Evolutionary conservation across 2,888 invertebrate species (phyloP), one percentile per base, ranked within the genome.

Genomic region (Anthrax anthrax): DNA sequence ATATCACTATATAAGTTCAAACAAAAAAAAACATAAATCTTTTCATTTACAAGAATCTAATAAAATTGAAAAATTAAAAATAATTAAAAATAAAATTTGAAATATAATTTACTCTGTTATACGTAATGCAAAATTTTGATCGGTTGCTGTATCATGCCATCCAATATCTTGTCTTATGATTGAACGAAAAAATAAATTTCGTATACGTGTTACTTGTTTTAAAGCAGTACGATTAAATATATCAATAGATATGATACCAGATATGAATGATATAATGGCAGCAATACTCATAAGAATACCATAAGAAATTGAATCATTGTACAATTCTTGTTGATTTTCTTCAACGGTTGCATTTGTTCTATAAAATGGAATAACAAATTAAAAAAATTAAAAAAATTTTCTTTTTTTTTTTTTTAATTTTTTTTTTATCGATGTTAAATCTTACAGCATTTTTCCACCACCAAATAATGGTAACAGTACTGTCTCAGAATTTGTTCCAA

Each of bases 121-220:
- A 63, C 78, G 77, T 44, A 81, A 78, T 5, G 82, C 80, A 58
- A 84, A 83, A 57, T 82, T 83, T 63, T 80, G 79, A 12, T 77
- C 74, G 6, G 77, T 77, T 53, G 80, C 77, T 39, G 77, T 69
- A 59, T 84, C 84, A 58, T 81, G 83, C 84, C 84, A 84, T 18
- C 77, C 65, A 57, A 84, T 79, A 51, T 84, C 83, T 65, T 84
- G 83, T 10, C 80, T 70, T 34, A 84, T 72, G 1, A 82, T 77
- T 1, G 81, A 69, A 52, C 72, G 65, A 8, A 84, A 70, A 48
- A 81, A 78, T 55, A 68, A 71, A 42, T 69, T 70, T 43, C 82
- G 75, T 50, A 83, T 72, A 56, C 78, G 70, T 19, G 74, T 73
- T 39, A 77, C 76, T 69, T 80, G 79, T 52, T 72, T 73, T 37